Percentiles rank a stretch among this genome's conserved stretches.
phyloP scores from a whole-genome alignment of 2,113 vertebrate genomes.

The Neogale vison region DNA sequence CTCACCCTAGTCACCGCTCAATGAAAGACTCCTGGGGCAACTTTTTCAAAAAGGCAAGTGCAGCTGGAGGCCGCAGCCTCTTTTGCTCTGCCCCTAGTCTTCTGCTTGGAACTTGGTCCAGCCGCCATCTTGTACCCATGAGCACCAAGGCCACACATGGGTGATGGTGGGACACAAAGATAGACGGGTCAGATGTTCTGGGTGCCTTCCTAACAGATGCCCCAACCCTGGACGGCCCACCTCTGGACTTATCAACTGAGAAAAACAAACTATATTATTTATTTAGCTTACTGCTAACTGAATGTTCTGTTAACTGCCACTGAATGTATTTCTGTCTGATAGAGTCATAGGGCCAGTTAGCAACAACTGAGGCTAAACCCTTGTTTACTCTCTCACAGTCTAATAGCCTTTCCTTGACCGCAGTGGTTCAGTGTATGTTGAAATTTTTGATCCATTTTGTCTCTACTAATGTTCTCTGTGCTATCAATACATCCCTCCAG shows the following conservation, averaged over 20 bases:
- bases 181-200: neutral
- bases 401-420: neutral
- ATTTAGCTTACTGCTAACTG: neutral
- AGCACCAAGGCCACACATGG: neutral
- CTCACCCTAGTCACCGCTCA: neutral
- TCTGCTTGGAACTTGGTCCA: neutral
- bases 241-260: neutral
- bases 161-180: neutral
- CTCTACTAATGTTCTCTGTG: neutral
- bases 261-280: conserved; percentile 13
- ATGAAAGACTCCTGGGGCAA: neutral
- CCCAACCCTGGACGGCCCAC: neutral
- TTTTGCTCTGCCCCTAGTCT: neutral
- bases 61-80: too few relatives aligned
- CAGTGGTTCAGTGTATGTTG: neutral
- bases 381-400: neutral
- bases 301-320: neutral
- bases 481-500: neutral
- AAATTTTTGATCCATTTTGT: neutral
- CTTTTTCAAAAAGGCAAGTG: neutral
- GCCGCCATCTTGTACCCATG: neutral
- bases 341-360: neutral
- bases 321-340: neutral
- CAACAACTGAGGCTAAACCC: neutral
- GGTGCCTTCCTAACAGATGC: neutral